Evolutionary conservation across 2,888 invertebrate genomes (phyloP).

Genomic region (Microchrysa polita): DNA sequence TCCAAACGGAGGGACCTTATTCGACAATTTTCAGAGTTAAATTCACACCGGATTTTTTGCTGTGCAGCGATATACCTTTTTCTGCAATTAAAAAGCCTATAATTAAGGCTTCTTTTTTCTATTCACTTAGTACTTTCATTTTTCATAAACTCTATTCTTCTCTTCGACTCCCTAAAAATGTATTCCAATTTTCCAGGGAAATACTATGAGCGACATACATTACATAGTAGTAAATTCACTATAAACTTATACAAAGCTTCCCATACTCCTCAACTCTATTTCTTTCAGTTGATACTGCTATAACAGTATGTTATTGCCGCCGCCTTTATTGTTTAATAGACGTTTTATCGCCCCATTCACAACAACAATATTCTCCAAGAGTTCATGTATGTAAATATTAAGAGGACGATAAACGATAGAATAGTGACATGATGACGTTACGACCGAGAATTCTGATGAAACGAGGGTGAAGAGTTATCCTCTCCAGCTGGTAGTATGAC

Average conservation of each 20-base stretch:
- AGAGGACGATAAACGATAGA: conserved; percentile 25
- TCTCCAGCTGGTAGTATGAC: conserved; percentile 4
- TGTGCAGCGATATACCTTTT: too few species aligned
- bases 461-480: neutral
- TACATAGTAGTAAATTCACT: conserved; percentile 5
- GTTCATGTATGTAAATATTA: conserved; percentile 40
- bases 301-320: neutral
- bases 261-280: neutral
- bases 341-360: conserved; percentile 31
- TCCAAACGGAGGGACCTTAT: too few species aligned
- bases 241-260: neutral
- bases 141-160: neutral
- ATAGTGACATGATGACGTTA: conserved; percentile 40
- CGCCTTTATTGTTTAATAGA: conserved; percentile 41
- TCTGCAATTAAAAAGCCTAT: too few species aligned
- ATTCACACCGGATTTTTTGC: too few species aligned
- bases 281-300: neutral
- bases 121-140: neutral
- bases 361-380: conserved; percentile 32
- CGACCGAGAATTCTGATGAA: neutral
- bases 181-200: neutral
- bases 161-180: neutral
- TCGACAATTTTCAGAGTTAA: too few species aligned
- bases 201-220: conserved; percentile 38
- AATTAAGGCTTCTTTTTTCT: neutral